Evolutionary conservation across 2,888 invertebrate genomes (phyloP), one percentile per base, ranked within the genome.

Genomic region (Hirudinaria manillensis): DNA sequence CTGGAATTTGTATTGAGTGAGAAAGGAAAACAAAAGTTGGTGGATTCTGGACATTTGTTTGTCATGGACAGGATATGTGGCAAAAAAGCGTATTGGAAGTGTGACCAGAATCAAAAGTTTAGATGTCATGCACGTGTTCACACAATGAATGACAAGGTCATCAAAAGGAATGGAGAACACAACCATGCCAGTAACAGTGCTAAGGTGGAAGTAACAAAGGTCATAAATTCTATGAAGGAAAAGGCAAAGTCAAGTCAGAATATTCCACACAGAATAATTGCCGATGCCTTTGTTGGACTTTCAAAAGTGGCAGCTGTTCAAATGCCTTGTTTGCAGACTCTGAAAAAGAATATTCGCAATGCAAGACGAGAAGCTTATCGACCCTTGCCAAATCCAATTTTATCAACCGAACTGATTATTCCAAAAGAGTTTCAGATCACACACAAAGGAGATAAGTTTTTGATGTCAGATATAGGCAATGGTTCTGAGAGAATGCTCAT

Each of bases 161-260:
- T 68, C 10, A 68, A 68, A 21, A 4, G 36, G 32, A 32, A 34
- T 32, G 32, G 68, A 19, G 68, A 68, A 68, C 68, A 68, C 21
- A 68, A 68, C 68, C 68, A 68, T 36, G 68, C 68, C n/a, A 32
- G 68, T 29, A 68, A 68, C 36, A 32, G 29, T 34, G 68, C 68
- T 32, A 24, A 32, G 36, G 36, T 68, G 29, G 36, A 68, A 29
- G 68, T 34, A 13, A 36, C 36, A 16, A 34, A 34, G 36, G 68
- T 68, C 7, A 24, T 68, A 4, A 68, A 68, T 68, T 10, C 0
- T 29, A 68, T 68, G 4, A 68, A 68, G 32, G 36, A 10, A 13
- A n/a, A 68, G 32, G 36, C 36, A 16, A 34, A 4, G 1, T 3
- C n/a, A 7, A 68, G 1, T 32, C 68, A 68, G 19, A 21, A 68